A percentile compares a stretch with the other conserved stretches of the same genome.
These are phyloP conservation scores for Tetropium fuscum DNA, from an alignment of 2,888 invertebrate species.

Conservation along the genomic window DNA sequence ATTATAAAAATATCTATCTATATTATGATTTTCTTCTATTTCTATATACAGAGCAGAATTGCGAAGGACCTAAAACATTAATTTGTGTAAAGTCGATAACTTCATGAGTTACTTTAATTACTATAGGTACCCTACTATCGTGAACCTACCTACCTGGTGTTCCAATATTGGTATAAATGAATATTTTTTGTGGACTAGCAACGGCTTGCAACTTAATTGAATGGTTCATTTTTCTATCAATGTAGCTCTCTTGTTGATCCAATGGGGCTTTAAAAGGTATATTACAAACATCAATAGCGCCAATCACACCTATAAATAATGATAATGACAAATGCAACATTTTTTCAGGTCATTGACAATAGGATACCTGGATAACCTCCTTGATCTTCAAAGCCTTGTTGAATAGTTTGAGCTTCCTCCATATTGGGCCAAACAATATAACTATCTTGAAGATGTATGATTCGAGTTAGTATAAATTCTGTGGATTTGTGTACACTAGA, in stretches of 20 bases:
- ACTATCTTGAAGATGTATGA: background rate
- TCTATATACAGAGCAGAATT: too few species aligned
- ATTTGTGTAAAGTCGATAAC: too few species aligned
- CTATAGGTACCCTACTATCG: conserved; percentile 28
- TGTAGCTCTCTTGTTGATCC: conserved; percentile 26
- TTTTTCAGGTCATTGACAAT: background rate
- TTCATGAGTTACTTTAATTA: too few species aligned
- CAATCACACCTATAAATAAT: conserved; percentile 23
- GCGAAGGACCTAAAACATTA: too few species aligned
- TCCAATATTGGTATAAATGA: conserved; percentile 20
- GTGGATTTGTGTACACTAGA: background rate
- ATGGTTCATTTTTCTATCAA: conserved; percentile 22
- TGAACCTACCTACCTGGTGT: conserved; percentile 28
- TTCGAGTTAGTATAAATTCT: background rate
- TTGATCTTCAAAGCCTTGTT: background rate
- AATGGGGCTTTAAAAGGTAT: conserved; percentile 20
- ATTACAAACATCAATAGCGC: conserved; percentile 25
- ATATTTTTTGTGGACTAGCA: conserved; percentile 14
- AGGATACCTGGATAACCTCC: background rate
- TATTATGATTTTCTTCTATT: too few species aligned
- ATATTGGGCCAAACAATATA: background rate
- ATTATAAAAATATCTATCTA: too few species aligned
- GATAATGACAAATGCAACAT: too few species aligned
- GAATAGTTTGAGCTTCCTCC: background rate
- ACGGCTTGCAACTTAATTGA: conserved; percentile 20